Conservation (phyloP, 2,888 invertebrate genomes). For the Eumerus sabulonum region DNA sequence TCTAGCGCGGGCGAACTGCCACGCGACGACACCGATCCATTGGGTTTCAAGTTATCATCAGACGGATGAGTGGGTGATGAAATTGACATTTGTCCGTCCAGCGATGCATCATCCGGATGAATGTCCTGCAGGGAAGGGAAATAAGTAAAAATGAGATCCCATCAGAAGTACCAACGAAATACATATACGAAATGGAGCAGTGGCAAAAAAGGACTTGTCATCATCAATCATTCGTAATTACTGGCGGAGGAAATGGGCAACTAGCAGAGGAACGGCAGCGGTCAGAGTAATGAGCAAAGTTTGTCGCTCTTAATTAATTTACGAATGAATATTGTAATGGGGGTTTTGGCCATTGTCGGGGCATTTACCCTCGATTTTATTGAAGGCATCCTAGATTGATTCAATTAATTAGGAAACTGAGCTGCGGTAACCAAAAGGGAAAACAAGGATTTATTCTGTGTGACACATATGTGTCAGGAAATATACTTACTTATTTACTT, state of each 20-base stretch:
- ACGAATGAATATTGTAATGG: slow-evolving; percentile 44
- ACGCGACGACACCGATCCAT: slow-evolving; percentile 76
- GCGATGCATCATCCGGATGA: slow-evolving; percentile 75
- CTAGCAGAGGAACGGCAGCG: slow-evolving; percentile 1
- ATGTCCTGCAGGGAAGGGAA: slow-evolving; percentile 71
- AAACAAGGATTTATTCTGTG: too few relatives aligned
- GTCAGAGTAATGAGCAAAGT: slow-evolving; percentile 55
- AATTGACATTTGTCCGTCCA: slow-evolving; percentile 76
- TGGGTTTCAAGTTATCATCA: slow-evolving; percentile 76
- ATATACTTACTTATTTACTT: too few relatives aligned
- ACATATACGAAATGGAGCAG: slow-evolving; percentile 14
- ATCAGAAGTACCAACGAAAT: slow-evolving; percentile 1
- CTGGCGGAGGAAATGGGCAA: background rate
- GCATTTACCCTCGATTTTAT: too few relatives aligned
- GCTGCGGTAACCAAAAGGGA: background rate
- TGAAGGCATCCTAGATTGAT: slow-evolving; percentile 7
- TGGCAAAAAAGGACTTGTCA: slow-evolving; percentile 35
- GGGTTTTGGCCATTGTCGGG: too few relatives aligned
- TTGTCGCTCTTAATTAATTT: slow-evolving; percentile 56
- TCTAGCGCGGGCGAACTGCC: slow-evolving; percentile 77
- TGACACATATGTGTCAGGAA: too few relatives aligned
- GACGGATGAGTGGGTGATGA: slow-evolving; percentile 74
- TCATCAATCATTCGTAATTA: slow-evolving; percentile 66
- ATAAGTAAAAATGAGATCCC: slow-evolving; percentile 25
- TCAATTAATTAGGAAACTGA: slow-evolving; percentile 36